Evolutionary conservation across 2,113 vertebrate genomes (phyloP).

Genomic region (Hepsetus odoe): DNA sequence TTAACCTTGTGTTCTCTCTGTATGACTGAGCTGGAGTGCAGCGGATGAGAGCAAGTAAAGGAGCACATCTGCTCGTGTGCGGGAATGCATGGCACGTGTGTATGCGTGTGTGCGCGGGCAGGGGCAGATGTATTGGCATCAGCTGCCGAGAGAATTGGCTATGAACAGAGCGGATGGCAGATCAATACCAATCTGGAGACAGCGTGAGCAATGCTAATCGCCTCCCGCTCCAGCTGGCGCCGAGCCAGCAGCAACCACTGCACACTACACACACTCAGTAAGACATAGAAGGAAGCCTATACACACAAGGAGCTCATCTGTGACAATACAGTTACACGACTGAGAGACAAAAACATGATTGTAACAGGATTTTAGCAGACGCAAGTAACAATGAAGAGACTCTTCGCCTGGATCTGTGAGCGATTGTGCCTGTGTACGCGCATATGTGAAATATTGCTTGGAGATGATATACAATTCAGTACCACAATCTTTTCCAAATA

Average conservation of each 20-base stretch:
- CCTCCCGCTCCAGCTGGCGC: slow-evolving; percentile 30
- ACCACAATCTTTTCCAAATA: neutral
- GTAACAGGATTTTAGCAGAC: neutral
- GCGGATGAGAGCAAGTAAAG: slow-evolving; percentile 16
- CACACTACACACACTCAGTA: slow-evolving; percentile 24
- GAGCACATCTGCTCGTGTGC: slow-evolving; percentile 29
- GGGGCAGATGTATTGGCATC: slow-evolving; percentile 46
- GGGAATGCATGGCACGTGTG: slow-evolving; percentile 21
- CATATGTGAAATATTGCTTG: neutral
- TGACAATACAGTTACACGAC: neutral
- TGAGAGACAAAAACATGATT: neutral
- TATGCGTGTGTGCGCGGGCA: neutral
- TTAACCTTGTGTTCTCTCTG: neutral
- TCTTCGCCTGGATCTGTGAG: neutral
- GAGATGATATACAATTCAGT: neutral
- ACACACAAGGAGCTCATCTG: neutral
- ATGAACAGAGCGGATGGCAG: slow-evolving; percentile 56
- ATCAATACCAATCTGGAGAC: slow-evolving; percentile 60
- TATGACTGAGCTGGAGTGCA: slow-evolving; percentile 1
- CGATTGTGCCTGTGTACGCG: neutral
- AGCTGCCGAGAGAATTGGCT: slow-evolving; percentile 48
- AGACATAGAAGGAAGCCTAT: neutral
- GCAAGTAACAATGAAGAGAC: neutral
- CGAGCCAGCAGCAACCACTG: slow-evolving; percentile 21
- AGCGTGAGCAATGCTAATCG: slow-evolving; percentile 49